phyloP scores from a whole-genome alignment of 1,140 invertebrate species.

The Chlorops oryzae region DNA sequence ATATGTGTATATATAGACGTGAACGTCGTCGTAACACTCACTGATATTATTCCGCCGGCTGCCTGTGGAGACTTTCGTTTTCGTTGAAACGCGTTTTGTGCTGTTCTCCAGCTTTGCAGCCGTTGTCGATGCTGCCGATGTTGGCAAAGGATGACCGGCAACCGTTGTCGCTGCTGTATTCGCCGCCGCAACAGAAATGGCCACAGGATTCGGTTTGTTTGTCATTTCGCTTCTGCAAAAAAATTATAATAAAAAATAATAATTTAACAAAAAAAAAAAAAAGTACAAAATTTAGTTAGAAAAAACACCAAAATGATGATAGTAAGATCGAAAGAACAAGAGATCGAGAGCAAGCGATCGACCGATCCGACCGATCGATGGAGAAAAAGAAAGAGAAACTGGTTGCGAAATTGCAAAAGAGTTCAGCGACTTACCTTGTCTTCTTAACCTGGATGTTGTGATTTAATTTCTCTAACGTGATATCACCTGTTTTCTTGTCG shows the following conservation, averaged over 20 bases:
- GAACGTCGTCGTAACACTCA: too few relatives aligned
- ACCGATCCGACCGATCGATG: too few relatives aligned
- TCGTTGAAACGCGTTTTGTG: constrained; percentile 40
- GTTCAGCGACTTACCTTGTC: constrained; percentile 75
- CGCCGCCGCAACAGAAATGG: constrained; percentile 21
- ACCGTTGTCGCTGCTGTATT: constrained; percentile 7
- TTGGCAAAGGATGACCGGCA: not conserved
- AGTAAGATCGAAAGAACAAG: too few relatives aligned
- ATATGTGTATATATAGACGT: too few relatives aligned
- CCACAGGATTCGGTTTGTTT: constrained; percentile 37
- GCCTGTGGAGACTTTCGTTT: constrained; percentile 47
- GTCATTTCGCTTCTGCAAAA: constrained; percentile 35
- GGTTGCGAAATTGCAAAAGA: too few relatives aligned
- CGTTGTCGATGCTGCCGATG: not conserved
- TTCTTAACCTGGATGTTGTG: constrained; percentile 92
- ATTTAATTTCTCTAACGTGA: constrained; percentile 84
- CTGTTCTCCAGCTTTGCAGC: constrained; percentile 35
- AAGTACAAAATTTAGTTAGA: too few relatives aligned
- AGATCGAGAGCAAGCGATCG: too few relatives aligned
- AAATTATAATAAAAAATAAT: not conserved
- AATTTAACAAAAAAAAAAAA: too few relatives aligned
- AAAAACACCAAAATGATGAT: too few relatives aligned
- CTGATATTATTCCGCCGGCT: constrained; percentile 44
- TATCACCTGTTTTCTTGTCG: constrained; percentile 83
- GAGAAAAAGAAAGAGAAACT: too few relatives aligned